A percentile compares a stretch with the other conserved stretches of the same genome.
These are phyloP conservation scores for Gymnocypris eckloni DNA, from an alignment of 2,797 vertebrate species.

Conservation along the genomic window DNA sequence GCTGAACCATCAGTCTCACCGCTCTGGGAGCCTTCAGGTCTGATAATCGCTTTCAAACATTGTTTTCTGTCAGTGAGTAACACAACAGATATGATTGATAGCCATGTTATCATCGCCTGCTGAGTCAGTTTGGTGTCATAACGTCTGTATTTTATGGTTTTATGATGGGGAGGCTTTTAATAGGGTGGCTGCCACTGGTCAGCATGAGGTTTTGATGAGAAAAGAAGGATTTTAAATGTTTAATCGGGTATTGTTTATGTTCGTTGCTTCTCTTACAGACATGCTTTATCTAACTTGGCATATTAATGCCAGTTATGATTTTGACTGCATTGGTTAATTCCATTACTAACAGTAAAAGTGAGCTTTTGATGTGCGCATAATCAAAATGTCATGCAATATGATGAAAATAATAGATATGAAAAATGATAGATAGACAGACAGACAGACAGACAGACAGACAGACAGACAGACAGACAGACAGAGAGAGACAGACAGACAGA, in stretches of 20 bases:
- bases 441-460: no score
- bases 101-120: slow-evolving; percentile 32
- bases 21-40: slow-evolving; percentile 37
- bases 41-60: slow-evolving; percentile 44
- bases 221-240: not conserved
- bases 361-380: not conserved
- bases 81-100: slow-evolving; percentile 41
- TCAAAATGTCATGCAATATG: not conserved
- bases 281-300: not conserved
- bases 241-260: not conserved
- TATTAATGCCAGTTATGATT: not conserved
- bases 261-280: not conserved
- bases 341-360: not conserved
- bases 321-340: not conserved
- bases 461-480: no score
- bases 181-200: not conserved
- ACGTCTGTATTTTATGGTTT: slow-evolving; percentile 18
- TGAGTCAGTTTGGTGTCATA: slow-evolving; percentile 33
- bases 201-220: not conserved
- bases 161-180: slow-evolving; percentile 10
- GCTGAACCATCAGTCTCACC: slow-evolving; percentile 36
- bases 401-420: no score
- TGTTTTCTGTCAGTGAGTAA: slow-evolving; percentile 43
- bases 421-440: no score
- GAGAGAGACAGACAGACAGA: no score